These are phyloP conservation scores for Melitaea cinxia DNA, from an alignment of 1,140 invertebrate species.

Conservation along the genomic window DNA sequence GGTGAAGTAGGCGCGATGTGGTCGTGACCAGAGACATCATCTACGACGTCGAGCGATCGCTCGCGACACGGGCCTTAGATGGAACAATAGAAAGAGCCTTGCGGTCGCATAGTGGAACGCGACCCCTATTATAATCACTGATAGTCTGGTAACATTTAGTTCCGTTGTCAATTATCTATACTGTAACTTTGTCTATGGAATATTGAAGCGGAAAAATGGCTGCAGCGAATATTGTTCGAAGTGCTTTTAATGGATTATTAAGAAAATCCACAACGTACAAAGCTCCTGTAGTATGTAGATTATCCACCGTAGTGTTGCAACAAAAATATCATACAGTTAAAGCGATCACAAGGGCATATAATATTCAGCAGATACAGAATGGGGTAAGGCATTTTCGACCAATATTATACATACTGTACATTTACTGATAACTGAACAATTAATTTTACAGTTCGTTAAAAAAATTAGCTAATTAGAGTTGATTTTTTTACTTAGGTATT, in stretches of 20 bases:
- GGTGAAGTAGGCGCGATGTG: too few species aligned
- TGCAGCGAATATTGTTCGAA: conserved; percentile 72
- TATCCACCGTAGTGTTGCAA: conserved; percentile 65
- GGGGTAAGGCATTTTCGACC: conserved; percentile 66
- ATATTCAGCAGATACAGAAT: conserved; percentile 55
- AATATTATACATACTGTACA: conserved; percentile 32
- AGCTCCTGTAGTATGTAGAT: conserved; percentile 65
- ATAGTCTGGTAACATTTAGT: neutral
- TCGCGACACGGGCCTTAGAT: too few species aligned
- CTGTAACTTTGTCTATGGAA: conserved; percentile 26
- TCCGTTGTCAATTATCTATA: conserved; percentile 9
- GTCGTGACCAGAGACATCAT: too few species aligned
- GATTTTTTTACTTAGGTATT: neutral
- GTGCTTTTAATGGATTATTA: conserved; percentile 71
- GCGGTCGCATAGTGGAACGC: too few species aligned
- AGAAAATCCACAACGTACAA: conserved; percentile 65
- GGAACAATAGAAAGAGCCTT: too few species aligned
- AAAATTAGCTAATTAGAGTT: neutral
- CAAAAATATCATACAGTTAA: conserved; percentile 66
- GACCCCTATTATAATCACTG: too few species aligned
- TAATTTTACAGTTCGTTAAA: neutral
- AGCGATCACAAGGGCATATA: conserved; percentile 53
- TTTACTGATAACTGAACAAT: conserved; percentile 1
- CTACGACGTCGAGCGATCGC: too few species aligned
- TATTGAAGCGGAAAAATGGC: conserved; percentile 71